Evolutionary conservation across 2,113 vertebrate genomes (phyloP).

Genomic region (Falcunculus frontatus): DNA sequence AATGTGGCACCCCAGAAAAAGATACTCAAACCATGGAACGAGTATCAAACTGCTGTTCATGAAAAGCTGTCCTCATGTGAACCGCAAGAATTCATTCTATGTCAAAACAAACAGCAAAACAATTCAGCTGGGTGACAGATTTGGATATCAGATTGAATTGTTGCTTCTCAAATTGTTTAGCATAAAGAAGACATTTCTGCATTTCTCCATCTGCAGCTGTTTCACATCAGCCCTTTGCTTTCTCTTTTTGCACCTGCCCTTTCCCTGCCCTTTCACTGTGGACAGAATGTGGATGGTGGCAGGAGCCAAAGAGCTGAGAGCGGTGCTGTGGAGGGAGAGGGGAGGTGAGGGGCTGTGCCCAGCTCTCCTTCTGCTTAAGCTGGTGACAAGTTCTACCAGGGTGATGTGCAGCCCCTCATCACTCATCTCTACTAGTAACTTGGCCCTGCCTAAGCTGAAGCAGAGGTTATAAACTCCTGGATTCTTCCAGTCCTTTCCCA

Average conservation of each 20-base stretch:
- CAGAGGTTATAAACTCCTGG: neutral
- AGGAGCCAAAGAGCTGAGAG: neutral
- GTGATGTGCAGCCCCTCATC: fast-evolving
- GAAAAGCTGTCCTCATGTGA: neutral
- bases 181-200: neutral
- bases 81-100: neutral
- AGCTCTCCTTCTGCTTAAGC: neutral
- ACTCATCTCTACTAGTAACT: neutral
- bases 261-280: neutral
- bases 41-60: neutral
- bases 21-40: neutral
- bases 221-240: neutral
- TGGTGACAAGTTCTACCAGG: neutral
- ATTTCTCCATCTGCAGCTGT: neutral
- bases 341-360: fast-evolving
- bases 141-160: neutral
- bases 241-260: fast-evolving
- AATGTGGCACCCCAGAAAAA: neutral
- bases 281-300: fast-evolving
- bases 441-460: neutral
- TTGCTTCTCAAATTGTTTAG: neutral
- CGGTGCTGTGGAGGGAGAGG: fast-evolving
- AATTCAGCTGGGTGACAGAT: neutral
- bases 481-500: neutral
- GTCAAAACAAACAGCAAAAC: neutral